Evolutionary conservation across 2,888 invertebrate genomes (phyloP).

Genomic region (Eupithecia abbreviata): DNA sequence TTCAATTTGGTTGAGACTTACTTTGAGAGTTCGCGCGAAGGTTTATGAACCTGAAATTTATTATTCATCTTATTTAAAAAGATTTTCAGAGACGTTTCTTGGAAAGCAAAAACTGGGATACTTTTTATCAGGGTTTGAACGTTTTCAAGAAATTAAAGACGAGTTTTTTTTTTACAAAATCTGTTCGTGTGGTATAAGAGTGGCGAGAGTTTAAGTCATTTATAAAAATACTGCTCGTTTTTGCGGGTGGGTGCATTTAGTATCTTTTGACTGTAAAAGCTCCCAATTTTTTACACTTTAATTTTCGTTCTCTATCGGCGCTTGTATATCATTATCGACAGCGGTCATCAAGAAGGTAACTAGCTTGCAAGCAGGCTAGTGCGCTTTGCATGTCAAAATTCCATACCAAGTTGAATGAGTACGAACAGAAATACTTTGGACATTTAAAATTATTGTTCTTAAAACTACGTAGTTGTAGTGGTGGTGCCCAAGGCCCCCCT

Average conservation of each 20-base stretch:
- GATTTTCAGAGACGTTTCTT: background rate
- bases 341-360: background rate
- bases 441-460: background rate
- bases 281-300: background rate
- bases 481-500: background rate
- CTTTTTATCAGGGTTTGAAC: background rate
- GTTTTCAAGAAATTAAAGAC: background rate
- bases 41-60: slow-evolving; percentile 5
- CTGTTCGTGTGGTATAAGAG: background rate
- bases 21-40: background rate
- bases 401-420: background rate
- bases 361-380: background rate
- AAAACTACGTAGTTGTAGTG: background rate
- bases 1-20: slow-evolving; percentile 21
- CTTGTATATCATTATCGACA: too few relatives aligned
- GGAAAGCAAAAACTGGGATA: background rate
- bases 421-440: background rate
- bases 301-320: background rate
- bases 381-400: background rate
- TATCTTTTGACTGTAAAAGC: background rate
- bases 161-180: background rate
- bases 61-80: background rate
- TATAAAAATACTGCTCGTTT: background rate
- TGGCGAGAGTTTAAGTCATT: background rate
- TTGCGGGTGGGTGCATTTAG: background rate